Percentiles rank a stretch among this genome's conserved stretches.
Conservation (phyloP, 2,797 vertebrate genomes). For the Holocentrus rufus region DNA sequence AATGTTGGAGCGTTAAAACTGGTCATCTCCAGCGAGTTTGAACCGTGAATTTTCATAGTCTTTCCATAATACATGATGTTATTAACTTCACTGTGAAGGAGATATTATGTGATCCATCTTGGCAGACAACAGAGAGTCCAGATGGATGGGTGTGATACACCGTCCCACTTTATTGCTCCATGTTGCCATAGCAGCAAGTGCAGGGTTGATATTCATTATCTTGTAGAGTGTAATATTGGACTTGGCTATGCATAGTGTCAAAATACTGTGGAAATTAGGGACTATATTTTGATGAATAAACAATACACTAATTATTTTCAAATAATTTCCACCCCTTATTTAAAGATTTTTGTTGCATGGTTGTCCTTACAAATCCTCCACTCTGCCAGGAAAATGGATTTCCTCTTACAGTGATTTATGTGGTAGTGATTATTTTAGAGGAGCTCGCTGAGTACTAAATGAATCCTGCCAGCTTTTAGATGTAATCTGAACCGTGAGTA, state of each 20-base stretch:
- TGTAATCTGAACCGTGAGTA: slow-evolving; percentile 62
- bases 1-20: slow-evolving; percentile 37
- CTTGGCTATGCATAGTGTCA: slow-evolving; percentile 5
- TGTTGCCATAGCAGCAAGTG: slow-evolving; percentile 77
- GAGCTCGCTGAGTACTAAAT: slow-evolving; percentile 46
- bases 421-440: slow-evolving; percentile 50
- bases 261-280: not conserved
- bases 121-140: slow-evolving; percentile 52
- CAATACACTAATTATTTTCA: not conserved
- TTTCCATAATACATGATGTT: slow-evolving; percentile 43
- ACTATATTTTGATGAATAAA: slow-evolving; percentile 12
- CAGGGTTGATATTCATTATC: slow-evolving; percentile 46
- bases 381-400: slow-evolving; percentile 53
- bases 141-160: slow-evolving; percentile 63
- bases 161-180: slow-evolving; percentile 60
- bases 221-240: slow-evolving; percentile 18
- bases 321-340: not conserved
- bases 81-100: slow-evolving; percentile 43
- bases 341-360: not conserved
- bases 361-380: slow-evolving; percentile 1
- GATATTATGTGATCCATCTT: slow-evolving; percentile 54
- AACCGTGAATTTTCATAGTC: slow-evolving; percentile 43
- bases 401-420: slow-evolving; percentile 53
- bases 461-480: slow-evolving; percentile 60
- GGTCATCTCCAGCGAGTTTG: slow-evolving; percentile 29